phyloP scores from a whole-genome alignment of 2,113 vertebrate species.

The Falco punctatus region DNA sequence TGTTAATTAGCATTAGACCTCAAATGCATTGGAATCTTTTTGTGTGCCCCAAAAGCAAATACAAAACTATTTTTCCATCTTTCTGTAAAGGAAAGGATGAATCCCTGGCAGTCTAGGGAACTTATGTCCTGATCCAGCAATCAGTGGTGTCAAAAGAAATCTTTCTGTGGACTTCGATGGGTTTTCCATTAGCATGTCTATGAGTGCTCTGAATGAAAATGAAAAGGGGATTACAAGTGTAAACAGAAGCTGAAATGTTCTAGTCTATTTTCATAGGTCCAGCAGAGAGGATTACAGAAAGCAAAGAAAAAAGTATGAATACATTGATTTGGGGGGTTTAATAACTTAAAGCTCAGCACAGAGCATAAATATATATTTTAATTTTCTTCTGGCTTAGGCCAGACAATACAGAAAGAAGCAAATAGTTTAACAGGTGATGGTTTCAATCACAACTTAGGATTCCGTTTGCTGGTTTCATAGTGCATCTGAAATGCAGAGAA shows the following conservation, averaged over 20 bases:
- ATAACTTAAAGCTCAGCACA: constrained; percentile 29
- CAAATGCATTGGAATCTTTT: not conserved
- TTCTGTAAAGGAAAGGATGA: not conserved
- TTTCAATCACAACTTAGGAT: constrained; percentile 18
- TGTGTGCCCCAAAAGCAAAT: not conserved
- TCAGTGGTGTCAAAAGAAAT: not conserved
- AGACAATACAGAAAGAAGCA: not conserved
- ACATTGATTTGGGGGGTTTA: constrained; percentile 13
- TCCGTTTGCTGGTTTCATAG: not conserved
- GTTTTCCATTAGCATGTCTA: not conserved
- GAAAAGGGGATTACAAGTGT: not conserved
- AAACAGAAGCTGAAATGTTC: constrained; percentile 47
- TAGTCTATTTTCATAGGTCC: constrained; percentile 42
- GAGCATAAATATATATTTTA: constrained; percentile 40
- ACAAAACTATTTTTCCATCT: not conserved
- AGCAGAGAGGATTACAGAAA: constrained; percentile 47
- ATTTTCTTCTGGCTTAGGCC: constrained; percentile 18
- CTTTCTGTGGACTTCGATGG: not conserved
- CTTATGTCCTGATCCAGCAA: not conserved
- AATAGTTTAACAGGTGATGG: not conserved
- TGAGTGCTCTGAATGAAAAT: constrained; percentile 25
- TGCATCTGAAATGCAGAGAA: not conserved
- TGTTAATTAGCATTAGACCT: not conserved
- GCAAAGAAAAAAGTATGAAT: constrained; percentile 47
- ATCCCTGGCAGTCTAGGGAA: not conserved